A percentile compares a stretch with the other conserved stretches of the same genome.
These are phyloP conservation scores for Aphelenchoides bicaudatus DNA, from an alignment of 2,888 invertebrate genomes.

Conservation along the genomic window DNA sequence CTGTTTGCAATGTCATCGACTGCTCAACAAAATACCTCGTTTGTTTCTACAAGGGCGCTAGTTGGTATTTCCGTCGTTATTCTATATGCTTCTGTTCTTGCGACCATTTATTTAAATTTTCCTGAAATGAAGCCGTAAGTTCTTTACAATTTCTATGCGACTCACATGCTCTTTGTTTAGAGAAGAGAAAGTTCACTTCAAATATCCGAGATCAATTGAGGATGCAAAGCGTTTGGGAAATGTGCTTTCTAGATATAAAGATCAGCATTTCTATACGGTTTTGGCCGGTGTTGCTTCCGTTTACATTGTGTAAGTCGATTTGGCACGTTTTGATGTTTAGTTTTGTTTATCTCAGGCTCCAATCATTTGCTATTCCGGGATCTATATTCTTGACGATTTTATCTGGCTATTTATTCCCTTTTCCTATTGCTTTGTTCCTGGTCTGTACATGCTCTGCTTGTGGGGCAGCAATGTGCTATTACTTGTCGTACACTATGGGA, in stretches of 20 bases:
- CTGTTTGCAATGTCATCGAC: background rate
- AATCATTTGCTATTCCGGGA: conserved; percentile 98
- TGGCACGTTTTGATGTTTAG: background rate
- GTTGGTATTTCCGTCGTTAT: conserved; percentile 25
- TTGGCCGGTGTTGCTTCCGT: conserved; percentile 80
- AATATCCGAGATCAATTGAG: conserved; percentile 85
- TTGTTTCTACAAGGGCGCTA: conserved; percentile 23
- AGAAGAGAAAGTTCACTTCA: conserved; percentile 78
- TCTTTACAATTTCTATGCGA: conserved; percentile 14
- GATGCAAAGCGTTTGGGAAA: conserved; percentile 90
- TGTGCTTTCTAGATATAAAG: conserved; percentile 85
- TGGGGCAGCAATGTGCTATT: conserved; percentile 90
- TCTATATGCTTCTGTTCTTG: conserved; percentile 33
- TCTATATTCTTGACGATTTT: conserved; percentile 94
- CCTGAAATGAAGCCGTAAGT: conserved; percentile 38
- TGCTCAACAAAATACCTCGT: background rate
- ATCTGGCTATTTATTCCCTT: conserved; percentile 92
- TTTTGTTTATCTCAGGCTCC: conserved; percentile 70
- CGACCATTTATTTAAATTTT: conserved; percentile 43
- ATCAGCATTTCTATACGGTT: conserved; percentile 85
- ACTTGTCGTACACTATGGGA: conserved; percentile 84
- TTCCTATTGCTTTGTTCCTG: conserved; percentile 78
- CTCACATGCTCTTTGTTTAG: conserved; percentile 22
- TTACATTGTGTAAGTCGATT: conserved; percentile 80
- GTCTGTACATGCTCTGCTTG: conserved; percentile 81